Conservation (phyloP, 2,113 vertebrate genomes). For the Trogon surrucura region DNA sequence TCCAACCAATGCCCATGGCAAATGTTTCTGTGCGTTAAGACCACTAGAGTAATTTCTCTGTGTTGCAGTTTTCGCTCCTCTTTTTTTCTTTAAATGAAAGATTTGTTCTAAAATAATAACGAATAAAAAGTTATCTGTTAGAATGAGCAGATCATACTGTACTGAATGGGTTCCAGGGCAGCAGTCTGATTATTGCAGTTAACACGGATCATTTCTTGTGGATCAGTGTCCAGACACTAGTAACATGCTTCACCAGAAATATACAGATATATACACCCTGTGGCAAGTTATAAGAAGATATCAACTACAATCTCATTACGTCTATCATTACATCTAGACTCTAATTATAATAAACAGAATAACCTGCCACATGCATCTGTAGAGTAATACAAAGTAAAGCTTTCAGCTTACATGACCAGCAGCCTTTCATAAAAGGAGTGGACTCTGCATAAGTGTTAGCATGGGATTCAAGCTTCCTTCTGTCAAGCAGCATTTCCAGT, state of each 20-base stretch:
- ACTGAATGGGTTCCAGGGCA: not conserved
- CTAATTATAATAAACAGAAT: not conserved
- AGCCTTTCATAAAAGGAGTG: not conserved
- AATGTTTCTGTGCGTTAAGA: slow-evolving; percentile 62
- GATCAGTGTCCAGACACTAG: not conserved
- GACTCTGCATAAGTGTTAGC: not conserved
- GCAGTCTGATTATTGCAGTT: not conserved
- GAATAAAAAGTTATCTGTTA: not conserved
- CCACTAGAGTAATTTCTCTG: slow-evolving; percentile 61
- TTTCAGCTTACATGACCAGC: not conserved
- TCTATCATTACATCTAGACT: not conserved
- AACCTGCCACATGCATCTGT: not conserved
- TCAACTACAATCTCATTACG: not conserved
- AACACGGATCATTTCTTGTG: not conserved
- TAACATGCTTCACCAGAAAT: not conserved
- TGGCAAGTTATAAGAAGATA: not conserved
- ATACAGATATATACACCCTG: rapidly evolving
- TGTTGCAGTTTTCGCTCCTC: not conserved
- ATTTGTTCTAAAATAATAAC: slow-evolving; percentile 17
- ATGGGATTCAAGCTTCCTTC: not conserved
- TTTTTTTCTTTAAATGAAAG: not conserved
- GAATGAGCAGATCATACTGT: not conserved
- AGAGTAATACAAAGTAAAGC: not conserved
- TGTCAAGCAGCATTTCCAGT: not conserved
- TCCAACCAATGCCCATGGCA: slow-evolving; percentile 72